Evolutionary conservation across 2,113 vertebrate species (phyloP), one percentile per base, ranked within the genome.

Genomic region (Lethenteron reissneri): DNA sequence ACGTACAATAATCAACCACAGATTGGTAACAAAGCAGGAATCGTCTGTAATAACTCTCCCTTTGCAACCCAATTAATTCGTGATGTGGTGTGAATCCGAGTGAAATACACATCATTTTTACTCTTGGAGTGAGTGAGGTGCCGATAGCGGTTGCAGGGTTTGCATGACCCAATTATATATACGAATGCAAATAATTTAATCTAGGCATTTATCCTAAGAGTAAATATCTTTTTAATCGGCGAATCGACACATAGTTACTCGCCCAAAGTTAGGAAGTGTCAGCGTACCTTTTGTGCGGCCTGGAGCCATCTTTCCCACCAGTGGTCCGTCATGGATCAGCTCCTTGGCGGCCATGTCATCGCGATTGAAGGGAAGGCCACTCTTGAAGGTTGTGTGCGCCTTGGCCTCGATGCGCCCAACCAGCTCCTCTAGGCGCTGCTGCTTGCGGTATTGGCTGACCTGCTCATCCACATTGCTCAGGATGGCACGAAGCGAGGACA

Each of bases 301-400:
- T 0, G 92, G 91, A 0, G 89, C 83, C 14, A 86, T 85, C 75
- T 89, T 99, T 87, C 88, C 94, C 81, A 81, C 88, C n/a, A 97
- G 83, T 0, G 78, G 80, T 71, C 89, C 87, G 56, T 90, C 87
- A 1, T 88, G 79, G 0, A 87, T 79, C 2, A 97, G 85, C 69
- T 75, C 73, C 69, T 87, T 81, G 72, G 76, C 83, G 1, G 78
- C 78, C 75, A 97, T 80, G 76, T 95, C 87, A 74, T 92, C 87
- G 62, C 85, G 86, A 58, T 87, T 80, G 81, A 95, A 95, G 25
- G 84, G 76, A 2, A 85, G 80, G 0, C 88, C 84, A 1, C 90
- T 92, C 78, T 91, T 92, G 78, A 83, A 84, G 71, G 88, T 95
- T 58, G 85, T 83, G 4, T 80, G 82, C 0, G 88, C 82, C 77